phyloP scores from a whole-genome alignment of 1,140 invertebrate genomes.

The Drosophila serrata region DNA sequence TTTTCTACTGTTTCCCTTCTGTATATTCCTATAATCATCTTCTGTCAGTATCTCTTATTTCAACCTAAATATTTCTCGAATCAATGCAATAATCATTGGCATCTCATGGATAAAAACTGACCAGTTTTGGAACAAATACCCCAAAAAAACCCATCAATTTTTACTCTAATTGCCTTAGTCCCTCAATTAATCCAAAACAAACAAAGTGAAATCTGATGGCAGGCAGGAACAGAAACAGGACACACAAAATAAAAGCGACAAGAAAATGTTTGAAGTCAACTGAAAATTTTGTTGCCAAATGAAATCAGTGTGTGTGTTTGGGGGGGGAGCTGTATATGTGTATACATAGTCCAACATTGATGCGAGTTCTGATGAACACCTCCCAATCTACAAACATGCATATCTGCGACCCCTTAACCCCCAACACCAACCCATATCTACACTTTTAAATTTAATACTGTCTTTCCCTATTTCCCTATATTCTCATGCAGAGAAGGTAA shows the following conservation, averaged over 20 bases:
- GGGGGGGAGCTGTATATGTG: not conserved
- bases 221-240: constrained; percentile 3
- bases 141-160: constrained; percentile 36
- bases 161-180: constrained; percentile 50
- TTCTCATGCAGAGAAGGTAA: no score
- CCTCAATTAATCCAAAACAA: constrained; percentile 46
- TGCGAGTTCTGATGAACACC: constrained; percentile 11
- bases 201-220: constrained; percentile 18
- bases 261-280: constrained; percentile 34
- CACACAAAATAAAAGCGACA: constrained; percentile 7
- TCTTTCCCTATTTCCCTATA: no score
- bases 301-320: not conserved
- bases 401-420: not conserved
- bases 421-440: not conserved
- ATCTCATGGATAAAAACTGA: not conserved
- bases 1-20: no score
- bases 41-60: no score
- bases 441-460: not conserved
- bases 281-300: constrained; percentile 33
- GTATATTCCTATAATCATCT: no score
- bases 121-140: constrained; percentile 13
- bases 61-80: not conserved
- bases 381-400: constrained; percentile 6
- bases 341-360: constrained; percentile 8
- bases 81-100: not conserved